Evolutionary conservation across 2,888 invertebrate genomes (phyloP), one percentile per base, ranked within the genome.

Genomic region (Drosophila suboccidentalis): DNA sequence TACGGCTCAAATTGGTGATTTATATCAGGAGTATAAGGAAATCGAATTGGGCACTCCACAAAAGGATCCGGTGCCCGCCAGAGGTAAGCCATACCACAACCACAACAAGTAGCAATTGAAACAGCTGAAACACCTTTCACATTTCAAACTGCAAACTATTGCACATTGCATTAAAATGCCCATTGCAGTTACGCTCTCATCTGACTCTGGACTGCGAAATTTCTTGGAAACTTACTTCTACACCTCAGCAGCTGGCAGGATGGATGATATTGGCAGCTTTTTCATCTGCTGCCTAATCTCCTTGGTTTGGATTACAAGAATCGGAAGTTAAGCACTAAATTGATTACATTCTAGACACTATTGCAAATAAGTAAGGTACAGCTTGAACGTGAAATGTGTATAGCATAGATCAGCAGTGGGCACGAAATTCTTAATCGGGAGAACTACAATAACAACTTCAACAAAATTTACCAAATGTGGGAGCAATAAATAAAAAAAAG

Each of bases 41-140:
- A 93, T 95, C 81, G 95, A 96, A 91, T 94, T 96, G 90, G 95
- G 95, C 73, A 94, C 95, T 60, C 95, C 95, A 71, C 95, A 95
- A 57, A 91, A 75, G 80, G 96, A 96, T 93, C 97, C 97, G 10
- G 94, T 96, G 83, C 96, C 96, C 29, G 96, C 96, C 90, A 94
- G 96, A 94, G 96, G 96, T 96, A 92, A 94, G 90, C 88, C 59
- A 61, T 62, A 76, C 88, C 59, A 59, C 66, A 76, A 58, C 44
- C 43, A 41, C 53, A 78, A 41, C 46, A 64, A 36, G 36, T 13
- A 36, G 36, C 36, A 36, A 36, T 36, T 36, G 13, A 36, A 58
- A 59, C 39, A 65, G 53, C 54, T 47, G 34, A 63, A 53, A 54
- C 58, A 63, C 44, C 32, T 49, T 57, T 29, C 43, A 49, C 72